Evolutionary conservation across 2,888 invertebrate genomes (phyloP).

Genomic region (Xestia sexstrigata): DNA sequence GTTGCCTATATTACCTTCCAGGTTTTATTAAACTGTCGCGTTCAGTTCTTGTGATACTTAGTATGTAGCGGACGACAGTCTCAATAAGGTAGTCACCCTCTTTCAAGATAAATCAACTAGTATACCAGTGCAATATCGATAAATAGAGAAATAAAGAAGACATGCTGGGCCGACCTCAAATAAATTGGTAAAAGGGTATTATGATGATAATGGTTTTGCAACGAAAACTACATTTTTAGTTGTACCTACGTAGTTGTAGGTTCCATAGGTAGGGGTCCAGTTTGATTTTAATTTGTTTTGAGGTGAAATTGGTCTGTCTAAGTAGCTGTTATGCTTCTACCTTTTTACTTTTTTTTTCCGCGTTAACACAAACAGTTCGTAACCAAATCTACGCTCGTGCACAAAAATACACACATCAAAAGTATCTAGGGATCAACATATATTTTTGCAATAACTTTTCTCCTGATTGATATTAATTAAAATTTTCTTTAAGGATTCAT

Average conservation of each 20-base stretch:
- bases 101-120: background rate
- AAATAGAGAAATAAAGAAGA: background rate
- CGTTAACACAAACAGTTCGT: no score
- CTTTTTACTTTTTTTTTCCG: background rate
- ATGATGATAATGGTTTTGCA: background rate
- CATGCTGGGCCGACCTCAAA: background rate
- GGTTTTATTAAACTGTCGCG: constrained; percentile 10
- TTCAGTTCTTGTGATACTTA: background rate
- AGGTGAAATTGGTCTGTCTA: background rate
- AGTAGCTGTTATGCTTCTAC: background rate
- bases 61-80: background rate
- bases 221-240: background rate
- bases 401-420: no score
- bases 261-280: background rate
- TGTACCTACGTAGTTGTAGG: background rate
- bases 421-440: no score
- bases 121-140: background rate
- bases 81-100: background rate
- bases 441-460: no score
- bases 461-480: no score
- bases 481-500: no score
- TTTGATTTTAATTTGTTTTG: background rate
- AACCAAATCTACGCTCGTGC: background rate
- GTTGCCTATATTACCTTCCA: constrained; percentile 14
- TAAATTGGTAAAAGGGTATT: background rate